These are phyloP conservation scores for Neotoxoptera formosana DNA, from an alignment of 1,140 invertebrate species.

Conservation along the genomic window DNA sequence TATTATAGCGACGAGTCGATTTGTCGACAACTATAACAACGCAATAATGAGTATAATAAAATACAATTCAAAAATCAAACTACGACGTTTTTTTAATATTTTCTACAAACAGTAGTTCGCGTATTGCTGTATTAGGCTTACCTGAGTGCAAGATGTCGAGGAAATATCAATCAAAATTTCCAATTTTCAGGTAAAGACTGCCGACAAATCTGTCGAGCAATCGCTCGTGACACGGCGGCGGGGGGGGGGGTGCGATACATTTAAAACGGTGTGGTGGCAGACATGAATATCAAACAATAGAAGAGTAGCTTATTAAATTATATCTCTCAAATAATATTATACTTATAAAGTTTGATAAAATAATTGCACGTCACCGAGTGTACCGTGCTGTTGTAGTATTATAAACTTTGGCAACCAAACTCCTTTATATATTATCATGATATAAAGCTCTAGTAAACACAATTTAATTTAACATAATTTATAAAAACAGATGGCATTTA, in stretches of 20 bases:
- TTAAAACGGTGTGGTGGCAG: neutral
- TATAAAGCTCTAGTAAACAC: neutral
- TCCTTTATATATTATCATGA: neutral
- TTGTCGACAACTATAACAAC: neutral
- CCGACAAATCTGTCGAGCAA: no score
- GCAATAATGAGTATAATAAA: neutral
- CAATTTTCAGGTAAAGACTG: neutral
- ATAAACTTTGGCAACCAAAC: neutral
- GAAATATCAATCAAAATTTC: neutral
- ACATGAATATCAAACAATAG: neutral
- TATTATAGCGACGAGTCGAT: neutral
- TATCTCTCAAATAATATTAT: neutral
- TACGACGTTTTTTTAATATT: neutral
- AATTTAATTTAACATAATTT: neutral
- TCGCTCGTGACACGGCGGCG: neutral
- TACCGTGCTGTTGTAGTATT: neutral
- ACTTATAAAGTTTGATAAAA: slow-evolving; percentile 13
- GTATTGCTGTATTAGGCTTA: neutral
- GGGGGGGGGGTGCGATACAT: neutral
- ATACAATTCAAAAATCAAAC: neutral
- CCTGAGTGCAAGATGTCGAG: neutral
- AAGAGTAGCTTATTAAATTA: neutral
- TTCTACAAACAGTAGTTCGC: neutral
- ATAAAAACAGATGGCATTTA: neutral
- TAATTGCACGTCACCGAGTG: neutral